phyloP scores from a whole-genome alignment of 2,797 vertebrate genomes.

The Discoglossus pictus region DNA sequence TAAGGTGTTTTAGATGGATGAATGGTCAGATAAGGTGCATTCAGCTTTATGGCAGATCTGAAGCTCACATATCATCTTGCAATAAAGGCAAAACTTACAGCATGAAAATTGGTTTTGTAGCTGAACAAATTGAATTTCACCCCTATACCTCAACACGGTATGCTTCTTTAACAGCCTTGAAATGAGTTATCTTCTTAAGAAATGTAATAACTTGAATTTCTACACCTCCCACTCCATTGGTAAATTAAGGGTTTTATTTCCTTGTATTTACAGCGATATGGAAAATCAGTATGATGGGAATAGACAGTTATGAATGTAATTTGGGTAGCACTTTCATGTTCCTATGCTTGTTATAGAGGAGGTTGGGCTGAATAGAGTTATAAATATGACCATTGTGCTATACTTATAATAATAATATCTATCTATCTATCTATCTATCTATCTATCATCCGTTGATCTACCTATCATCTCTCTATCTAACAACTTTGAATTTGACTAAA shows the following conservation, averaged over 20 bases:
- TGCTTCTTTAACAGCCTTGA: conserved; percentile 51
- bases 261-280: conserved; percentile 38
- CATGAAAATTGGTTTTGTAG: conserved; percentile 54
- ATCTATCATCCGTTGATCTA: too few relatives aligned
- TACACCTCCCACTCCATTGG: conserved; percentile 49
- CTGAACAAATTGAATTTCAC: conserved; percentile 53
- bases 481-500: too few relatives aligned
- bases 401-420: too few relatives aligned
- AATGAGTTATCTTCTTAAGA: conserved; percentile 52
- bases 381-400: background rate
- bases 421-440: too few relatives aligned
- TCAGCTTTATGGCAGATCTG: conserved; percentile 35
- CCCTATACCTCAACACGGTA: conserved; percentile 49
- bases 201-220: conserved; percentile 51
- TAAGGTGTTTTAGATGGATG: conserved; percentile 51
- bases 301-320: conserved; percentile 31
- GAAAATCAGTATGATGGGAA: conserved; percentile 35
- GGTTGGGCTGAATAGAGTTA: background rate
- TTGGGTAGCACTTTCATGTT: conserved; percentile 9
- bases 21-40: conserved; percentile 47
- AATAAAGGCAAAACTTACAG: conserved; percentile 52
- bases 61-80: conserved; percentile 51
- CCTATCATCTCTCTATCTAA: too few relatives aligned
- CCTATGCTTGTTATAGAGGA: background rate
- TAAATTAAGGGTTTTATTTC: conserved; percentile 47